These are phyloP conservation scores for Idaea aversata DNA, from an alignment of 2,888 invertebrate genomes.

Conservation along the genomic window DNA sequence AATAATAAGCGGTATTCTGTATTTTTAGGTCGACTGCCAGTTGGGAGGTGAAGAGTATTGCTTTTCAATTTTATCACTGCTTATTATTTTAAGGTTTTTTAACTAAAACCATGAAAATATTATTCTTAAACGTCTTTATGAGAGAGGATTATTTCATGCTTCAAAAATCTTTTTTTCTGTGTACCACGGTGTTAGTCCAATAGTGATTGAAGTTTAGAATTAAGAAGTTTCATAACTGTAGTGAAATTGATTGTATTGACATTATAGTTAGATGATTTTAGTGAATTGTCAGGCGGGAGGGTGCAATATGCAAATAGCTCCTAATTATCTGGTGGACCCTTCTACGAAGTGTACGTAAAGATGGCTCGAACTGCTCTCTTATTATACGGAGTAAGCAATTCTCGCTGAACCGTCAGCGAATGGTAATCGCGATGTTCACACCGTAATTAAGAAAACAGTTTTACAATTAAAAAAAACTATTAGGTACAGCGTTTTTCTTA, in stretches of 20 bases:
- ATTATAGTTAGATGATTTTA: slow-evolving; percentile 72
- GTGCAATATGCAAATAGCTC: slow-evolving; percentile 60
- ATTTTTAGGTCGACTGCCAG: too few species aligned
- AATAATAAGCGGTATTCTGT: too few species aligned
- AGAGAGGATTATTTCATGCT: too few species aligned
- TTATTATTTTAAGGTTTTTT: too few species aligned
- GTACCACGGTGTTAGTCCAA: slow-evolving; percentile 63
- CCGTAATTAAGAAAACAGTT: background rate
- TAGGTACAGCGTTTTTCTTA: too few species aligned
- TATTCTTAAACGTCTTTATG: too few species aligned
- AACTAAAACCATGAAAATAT: too few species aligned
- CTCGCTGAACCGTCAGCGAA: background rate
- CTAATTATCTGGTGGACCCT: slow-evolving; percentile 62
- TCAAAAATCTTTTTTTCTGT: slow-evolving; percentile 10
- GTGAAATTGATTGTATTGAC: slow-evolving; percentile 69
- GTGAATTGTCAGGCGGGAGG: slow-evolving; percentile 71
- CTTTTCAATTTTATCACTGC: too few species aligned
- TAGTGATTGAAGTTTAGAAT: slow-evolving; percentile 62
- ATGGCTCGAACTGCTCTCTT: slow-evolving; percentile 50
- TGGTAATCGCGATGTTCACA: background rate
- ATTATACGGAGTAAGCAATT: background rate
- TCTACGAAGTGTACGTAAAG: slow-evolving; percentile 74
- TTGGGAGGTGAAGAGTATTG: too few species aligned
- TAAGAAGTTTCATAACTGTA: slow-evolving; percentile 67
- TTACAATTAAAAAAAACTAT: too few species aligned